These are phyloP conservation scores for Tympanuchus pallidicinctus DNA, from an alignment of 2,113 vertebrate species.

Conservation along the genomic window DNA sequence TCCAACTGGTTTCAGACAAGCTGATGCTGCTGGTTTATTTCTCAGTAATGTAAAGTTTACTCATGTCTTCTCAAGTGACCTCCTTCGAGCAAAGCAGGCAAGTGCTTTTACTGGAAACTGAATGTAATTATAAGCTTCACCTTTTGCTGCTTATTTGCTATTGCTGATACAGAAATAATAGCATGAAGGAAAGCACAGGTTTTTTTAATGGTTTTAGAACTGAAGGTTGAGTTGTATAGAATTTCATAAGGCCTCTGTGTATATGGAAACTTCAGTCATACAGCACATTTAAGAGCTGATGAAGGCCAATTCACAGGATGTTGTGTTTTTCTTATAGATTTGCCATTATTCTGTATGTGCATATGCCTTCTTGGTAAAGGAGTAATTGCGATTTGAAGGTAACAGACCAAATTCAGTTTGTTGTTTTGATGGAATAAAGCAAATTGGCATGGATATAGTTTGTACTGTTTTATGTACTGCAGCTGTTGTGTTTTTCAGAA, in stretches of 20 bases:
- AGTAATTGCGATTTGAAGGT: rapidly evolving
- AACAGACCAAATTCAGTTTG: background rate
- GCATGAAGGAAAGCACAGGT: background rate
- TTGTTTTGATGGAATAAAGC: background rate
- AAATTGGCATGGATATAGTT: background rate
- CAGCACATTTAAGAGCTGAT: background rate
- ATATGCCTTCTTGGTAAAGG: background rate
- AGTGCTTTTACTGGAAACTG: slow-evolving; percentile 11
- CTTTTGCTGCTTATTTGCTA: background rate
- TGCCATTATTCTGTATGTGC: background rate
- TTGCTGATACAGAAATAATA: background rate
- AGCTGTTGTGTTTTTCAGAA: background rate
- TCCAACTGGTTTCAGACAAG: slow-evolving; percentile 87
- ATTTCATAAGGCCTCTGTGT: background rate
- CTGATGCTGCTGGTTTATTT: slow-evolving; percentile 85
- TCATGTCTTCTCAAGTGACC: slow-evolving; percentile 88
- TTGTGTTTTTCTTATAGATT: background rate
- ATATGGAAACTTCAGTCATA: background rate
- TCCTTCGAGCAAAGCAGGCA: slow-evolving; percentile 89
- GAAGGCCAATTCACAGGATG: background rate
- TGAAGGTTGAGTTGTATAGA: background rate
- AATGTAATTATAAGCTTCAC: background rate
- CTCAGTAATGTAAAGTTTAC: slow-evolving; percentile 86
- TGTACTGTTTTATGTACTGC: background rate
- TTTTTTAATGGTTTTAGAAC: background rate